A percentile compares a stretch with the other conserved stretches of the same genome.
Evolutionary conservation across 2,797 vertebrate genomes (phyloP).

Genomic region (Eidolon dupreanum): DNA sequence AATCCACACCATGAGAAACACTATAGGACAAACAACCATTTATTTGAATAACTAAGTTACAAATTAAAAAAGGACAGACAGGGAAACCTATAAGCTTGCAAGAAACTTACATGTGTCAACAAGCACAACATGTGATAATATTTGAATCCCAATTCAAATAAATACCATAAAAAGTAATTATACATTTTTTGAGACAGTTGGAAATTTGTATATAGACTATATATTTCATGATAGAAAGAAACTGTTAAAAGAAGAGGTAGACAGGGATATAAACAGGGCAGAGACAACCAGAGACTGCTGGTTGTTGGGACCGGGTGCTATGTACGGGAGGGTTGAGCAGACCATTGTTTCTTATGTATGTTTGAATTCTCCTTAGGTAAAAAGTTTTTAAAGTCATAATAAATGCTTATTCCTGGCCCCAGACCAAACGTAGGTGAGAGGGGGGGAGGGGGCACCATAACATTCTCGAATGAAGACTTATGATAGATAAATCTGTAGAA

Average conservation of each 20-base stretch:
- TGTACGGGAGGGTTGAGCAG: background rate
- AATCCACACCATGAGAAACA: background rate
- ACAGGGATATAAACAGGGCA: background rate
- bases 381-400: background rate
- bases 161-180: background rate
- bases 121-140: background rate
- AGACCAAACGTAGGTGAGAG: background rate
- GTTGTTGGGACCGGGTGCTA: background rate
- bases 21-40: background rate
- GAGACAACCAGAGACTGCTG: background rate
- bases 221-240: background rate
- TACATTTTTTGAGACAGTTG: background rate
- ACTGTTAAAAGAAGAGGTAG: background rate
- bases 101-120: background rate
- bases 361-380: background rate
- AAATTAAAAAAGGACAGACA: background rate
- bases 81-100: background rate
- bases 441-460: background rate
- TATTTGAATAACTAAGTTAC: background rate
- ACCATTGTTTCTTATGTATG: background rate
- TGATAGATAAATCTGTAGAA: background rate
- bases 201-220: background rate
- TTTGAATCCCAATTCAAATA: background rate
- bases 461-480: background rate
- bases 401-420: background rate